Conservation (phyloP, 2,113 vertebrate genomes). For the Solea solea region DNA sequence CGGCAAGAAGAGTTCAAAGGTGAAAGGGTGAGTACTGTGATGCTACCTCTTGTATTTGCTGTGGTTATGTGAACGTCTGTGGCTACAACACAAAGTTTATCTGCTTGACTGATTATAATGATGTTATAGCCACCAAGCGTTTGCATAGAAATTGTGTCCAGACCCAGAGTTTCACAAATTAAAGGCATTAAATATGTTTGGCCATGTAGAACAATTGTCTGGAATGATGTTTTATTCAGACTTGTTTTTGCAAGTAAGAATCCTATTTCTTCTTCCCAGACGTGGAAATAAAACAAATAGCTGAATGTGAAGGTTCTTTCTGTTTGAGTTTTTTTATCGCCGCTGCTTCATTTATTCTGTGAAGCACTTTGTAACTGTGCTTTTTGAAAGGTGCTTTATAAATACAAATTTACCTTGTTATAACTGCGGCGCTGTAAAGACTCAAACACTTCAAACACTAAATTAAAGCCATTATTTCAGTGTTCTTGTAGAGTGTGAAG, state of each 20-base stretch:
- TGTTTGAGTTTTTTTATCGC: constrained; percentile 33
- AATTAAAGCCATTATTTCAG: constrained; percentile 60
- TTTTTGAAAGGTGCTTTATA: constrained; percentile 46
- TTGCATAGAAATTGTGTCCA: constrained; percentile 50
- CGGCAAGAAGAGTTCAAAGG: constrained; percentile 96
- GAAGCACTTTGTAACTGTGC: constrained; percentile 34
- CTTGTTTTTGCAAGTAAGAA: constrained; percentile 11
- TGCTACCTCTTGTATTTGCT: not conserved
- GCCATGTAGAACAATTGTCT: constrained; percentile 17
- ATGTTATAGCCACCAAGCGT: constrained; percentile 11
- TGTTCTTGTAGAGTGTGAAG: constrained; percentile 57
- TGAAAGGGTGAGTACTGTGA: constrained; percentile 89
- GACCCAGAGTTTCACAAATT: constrained; percentile 37
- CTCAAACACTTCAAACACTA: constrained; percentile 44
- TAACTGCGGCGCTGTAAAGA: constrained; percentile 34
- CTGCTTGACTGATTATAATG: not conserved
- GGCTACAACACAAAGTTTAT: not conserved
- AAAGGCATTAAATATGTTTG: constrained; percentile 35
- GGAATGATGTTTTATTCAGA: constrained; percentile 20
- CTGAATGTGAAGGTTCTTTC: constrained; percentile 26
- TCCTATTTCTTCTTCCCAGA: constrained; percentile 26
- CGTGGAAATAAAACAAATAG: constrained; percentile 33
- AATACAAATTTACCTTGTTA: constrained; percentile 40
- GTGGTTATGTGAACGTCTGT: too few species aligned
- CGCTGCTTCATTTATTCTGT: constrained; percentile 22